A percentile compares a stretch with the other conserved stretches of the same genome.
These are phyloP conservation scores for Geotrupes spiniger DNA, from an alignment of 2,888 invertebrate species.

Conservation along the genomic window DNA sequence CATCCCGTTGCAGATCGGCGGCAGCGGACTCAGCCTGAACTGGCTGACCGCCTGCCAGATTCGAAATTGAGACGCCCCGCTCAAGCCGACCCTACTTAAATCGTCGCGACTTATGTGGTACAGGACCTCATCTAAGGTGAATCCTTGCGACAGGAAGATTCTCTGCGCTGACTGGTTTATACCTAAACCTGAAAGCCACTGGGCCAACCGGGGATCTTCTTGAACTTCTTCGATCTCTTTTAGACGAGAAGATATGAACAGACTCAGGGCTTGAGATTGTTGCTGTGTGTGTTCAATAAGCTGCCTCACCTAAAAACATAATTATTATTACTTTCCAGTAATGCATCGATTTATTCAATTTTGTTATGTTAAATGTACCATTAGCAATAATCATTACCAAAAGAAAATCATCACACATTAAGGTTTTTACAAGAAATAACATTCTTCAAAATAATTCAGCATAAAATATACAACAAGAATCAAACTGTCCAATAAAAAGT, in stretches of 20 bases:
- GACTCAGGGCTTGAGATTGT: slow-evolving; percentile 33
- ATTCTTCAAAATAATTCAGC: no score
- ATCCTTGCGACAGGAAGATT: slow-evolving; percentile 71
- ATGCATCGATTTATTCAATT: no score
- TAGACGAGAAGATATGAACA: slow-evolving; percentile 39
- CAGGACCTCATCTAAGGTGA: slow-evolving; percentile 75
- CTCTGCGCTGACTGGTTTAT: slow-evolving; percentile 67
- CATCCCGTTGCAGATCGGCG: background rate
- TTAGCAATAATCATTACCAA: no score
- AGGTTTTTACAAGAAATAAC: no score
- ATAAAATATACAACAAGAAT: background rate
- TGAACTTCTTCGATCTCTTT: slow-evolving; percentile 43
- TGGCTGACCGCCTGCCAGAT: slow-evolving; percentile 80
- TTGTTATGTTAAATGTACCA: no score
- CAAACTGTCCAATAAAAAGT: no score
- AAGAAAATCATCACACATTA: no score
- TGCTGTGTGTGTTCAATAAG: slow-evolving; percentile 37
- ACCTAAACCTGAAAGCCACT: slow-evolving; percentile 70
- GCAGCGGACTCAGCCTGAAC: slow-evolving; percentile 50
- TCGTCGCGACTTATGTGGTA: slow-evolving; percentile 79
- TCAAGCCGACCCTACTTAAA: slow-evolving; percentile 72
- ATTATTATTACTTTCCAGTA: no score
- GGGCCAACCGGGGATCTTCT: slow-evolving; percentile 59
- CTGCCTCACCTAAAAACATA: slow-evolving; percentile 37
- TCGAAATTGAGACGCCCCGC: slow-evolving; percentile 79